Conservation (phyloP, 2,113 vertebrate species). For the Gorilla gorilla region DNA sequence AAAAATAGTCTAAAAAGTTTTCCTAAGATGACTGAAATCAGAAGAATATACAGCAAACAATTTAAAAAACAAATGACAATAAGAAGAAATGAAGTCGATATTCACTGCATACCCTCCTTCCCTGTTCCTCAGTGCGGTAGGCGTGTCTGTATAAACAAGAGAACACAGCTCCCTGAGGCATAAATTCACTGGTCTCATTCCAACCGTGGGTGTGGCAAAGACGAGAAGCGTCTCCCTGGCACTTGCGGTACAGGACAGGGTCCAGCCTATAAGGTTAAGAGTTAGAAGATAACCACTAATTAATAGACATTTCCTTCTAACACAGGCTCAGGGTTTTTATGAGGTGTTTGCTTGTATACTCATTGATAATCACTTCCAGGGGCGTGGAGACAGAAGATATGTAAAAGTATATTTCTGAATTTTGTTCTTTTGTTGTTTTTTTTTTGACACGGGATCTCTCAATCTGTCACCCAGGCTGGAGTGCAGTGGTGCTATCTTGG, state of each 20-base stretch:
- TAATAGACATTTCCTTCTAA: not conserved
- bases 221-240: slow-evolving; percentile 95
- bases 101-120: slow-evolving; percentile 88
- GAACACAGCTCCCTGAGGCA: slow-evolving; percentile 95
- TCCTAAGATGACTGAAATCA: not conserved
- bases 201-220: slow-evolving; percentile 96
- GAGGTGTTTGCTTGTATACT: not conserved
- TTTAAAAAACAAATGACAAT: not conserved
- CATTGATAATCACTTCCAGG: not conserved
- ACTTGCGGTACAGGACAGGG: slow-evolving; percentile 95
- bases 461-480: too few relatives aligned
- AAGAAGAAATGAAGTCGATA: not conserved
- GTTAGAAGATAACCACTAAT: slow-evolving; percentile 20
- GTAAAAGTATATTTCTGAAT: not conserved
- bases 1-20: not conserved
- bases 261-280: slow-evolving; percentile 87
- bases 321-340: not conserved
- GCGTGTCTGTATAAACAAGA: slow-evolving; percentile 97
- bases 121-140: slow-evolving; percentile 95
- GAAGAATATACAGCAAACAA: rapidly evolving
- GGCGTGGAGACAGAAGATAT: not conserved
- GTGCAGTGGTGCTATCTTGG: too few relatives aligned
- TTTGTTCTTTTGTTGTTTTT: not conserved
- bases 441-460: too few relatives aligned
- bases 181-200: slow-evolving; percentile 97